Evolutionary conservation across 2,888 invertebrate genomes (phyloP), one percentile per base, ranked within the genome.

Genomic region (Chaetogeoica ovagalla): DNA sequence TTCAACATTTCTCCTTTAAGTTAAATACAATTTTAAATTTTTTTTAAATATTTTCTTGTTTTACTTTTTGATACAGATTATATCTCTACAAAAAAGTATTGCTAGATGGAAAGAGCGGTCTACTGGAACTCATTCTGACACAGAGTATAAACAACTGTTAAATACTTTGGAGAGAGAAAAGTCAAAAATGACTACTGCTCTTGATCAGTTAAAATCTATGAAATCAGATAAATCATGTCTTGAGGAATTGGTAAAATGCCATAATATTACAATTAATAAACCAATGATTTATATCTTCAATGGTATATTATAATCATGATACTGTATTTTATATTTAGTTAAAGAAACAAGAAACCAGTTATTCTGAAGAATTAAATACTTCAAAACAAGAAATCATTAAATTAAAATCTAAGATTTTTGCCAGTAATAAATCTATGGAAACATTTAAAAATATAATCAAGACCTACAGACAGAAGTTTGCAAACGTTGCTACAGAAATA

Each of bases 71-170:
- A n/a, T 21, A 23, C 21, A 79, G 79, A 71, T 79, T 57, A 15
- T 63, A 39, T 57, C 71, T 55, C 23, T 52, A 60, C 70, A 71
- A 30, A 70, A 71, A 15, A 79, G 62, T 23, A 63, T 71, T 30
- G 55, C 79, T 30, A 71, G 79, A 13, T 79, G 79, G 79, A 79
- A 79, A 79, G 79, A 79, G 71, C 70, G 79, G 63, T 79, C 79
- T 39, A 79, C 37, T 19, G 71, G 70, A 15, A 39, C 79, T 19
- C 79, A 79, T 70, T 79, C 79, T 55, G 79, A 79, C 52, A 4
- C 71, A 13, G 79, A 79, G 9, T 79, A 63, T 55, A 79, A 79
- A 70, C 79, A 79, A 43, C 19, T 79, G 5, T 57, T 79, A 23
- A 79, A 71, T 57, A 79, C 79, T 30, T 57, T 79, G 23, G 79